These are phyloP conservation scores for Herminia tarsipennalis DNA, from an alignment of 2,888 invertebrate genomes.

Conservation along the genomic window DNA sequence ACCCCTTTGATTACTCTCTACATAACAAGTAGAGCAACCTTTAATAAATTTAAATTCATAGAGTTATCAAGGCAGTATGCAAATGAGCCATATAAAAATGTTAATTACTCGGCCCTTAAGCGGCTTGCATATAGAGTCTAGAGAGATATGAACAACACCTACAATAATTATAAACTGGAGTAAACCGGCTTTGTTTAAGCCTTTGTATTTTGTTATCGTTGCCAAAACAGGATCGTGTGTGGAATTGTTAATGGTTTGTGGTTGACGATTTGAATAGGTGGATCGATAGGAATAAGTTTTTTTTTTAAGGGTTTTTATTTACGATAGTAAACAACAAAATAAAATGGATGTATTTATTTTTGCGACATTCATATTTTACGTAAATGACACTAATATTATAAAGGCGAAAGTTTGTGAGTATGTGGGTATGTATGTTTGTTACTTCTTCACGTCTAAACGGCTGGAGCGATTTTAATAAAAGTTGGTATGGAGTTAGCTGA, in stretches of 20 bases:
- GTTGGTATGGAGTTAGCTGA: too few species aligned
- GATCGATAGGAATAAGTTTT: neutral
- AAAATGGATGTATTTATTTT: too few species aligned
- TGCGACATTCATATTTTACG: too few species aligned
- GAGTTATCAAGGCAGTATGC: constrained; percentile 66
- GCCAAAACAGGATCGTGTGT: neutral
- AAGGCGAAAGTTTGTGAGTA: too few species aligned
- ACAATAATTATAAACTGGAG: constrained; percentile 39
- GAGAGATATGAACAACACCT: constrained; percentile 35
- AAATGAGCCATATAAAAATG: constrained; percentile 67
- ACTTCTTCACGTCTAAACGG: too few species aligned
- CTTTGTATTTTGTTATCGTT: constrained; percentile 7
- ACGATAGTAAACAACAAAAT: too few species aligned
- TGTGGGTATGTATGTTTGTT: too few species aligned
- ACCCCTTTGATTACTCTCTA: constrained; percentile 48
- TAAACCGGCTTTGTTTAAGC: constrained; percentile 15
- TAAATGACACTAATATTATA: too few species aligned
- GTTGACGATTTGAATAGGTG: neutral
- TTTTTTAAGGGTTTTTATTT: neutral
- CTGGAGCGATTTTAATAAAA: too few species aligned
- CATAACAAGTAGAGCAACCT: constrained; percentile 48
- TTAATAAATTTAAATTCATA: constrained; percentile 68
- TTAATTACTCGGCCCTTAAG: constrained; percentile 59
- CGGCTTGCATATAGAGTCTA: constrained; percentile 23
- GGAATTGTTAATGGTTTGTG: neutral